Conservation (phyloP, 2,113 vertebrate species). For the Pteropus alecto region DNA sequence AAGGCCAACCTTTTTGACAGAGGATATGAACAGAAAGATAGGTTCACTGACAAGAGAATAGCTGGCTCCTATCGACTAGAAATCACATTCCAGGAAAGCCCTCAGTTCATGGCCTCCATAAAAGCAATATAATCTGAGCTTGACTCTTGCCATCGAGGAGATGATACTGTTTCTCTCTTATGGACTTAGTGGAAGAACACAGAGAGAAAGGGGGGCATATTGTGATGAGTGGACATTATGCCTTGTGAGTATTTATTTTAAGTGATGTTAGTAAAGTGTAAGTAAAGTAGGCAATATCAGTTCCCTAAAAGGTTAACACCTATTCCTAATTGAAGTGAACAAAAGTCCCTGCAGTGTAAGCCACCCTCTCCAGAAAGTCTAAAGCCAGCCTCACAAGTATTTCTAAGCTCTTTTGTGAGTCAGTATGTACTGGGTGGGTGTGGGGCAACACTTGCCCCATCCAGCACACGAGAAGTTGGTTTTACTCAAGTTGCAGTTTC, state of each 20-base stretch:
- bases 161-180: neutral
- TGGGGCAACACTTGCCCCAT: neutral
- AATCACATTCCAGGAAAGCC: neutral
- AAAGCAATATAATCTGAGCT: neutral
- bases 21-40: neutral
- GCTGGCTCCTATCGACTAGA: neutral
- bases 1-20: neutral
- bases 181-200: neutral
- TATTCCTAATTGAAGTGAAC: neutral
- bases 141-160: neutral
- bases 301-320: neutral
- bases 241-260: neutral
- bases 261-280: neutral
- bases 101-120: neutral
- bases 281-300: neutral
- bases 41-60: neutral
- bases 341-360: neutral
- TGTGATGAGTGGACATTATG: neutral
- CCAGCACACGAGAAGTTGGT: neutral
- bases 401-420: neutral
- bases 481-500: neutral
- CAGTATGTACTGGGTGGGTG: fast-evolving
- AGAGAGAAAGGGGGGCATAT: neutral
- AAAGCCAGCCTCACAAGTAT: neutral
- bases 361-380: neutral